Evolutionary conservation across 1,140 invertebrate species (phyloP), one percentile per base, ranked within the genome.

Genomic region (Lepidotrigona ventralis): DNA sequence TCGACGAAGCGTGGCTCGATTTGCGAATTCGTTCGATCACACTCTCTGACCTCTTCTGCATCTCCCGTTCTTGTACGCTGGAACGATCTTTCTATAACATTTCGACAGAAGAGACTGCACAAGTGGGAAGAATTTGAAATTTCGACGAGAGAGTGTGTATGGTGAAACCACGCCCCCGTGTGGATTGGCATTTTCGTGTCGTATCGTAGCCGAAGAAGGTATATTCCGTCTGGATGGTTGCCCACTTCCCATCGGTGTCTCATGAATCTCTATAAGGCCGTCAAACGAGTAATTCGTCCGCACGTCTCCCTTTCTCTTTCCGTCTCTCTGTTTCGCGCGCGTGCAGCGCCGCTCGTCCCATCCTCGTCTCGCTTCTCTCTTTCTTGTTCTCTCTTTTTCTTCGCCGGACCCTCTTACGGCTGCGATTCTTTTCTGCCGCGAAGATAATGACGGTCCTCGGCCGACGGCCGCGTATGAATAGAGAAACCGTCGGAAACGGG

Each of bases 281-380:
- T 90, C 90, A 91, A 92, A 92, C 91, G 86, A 88, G 91, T 92
- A 91, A 92, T 91, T 90, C 89, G 90, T 89, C 81, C 87, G 79
- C 77, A 51, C 74, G 51, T 83, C 77, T 90, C 85, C 83, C 54
- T 74, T 64, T 84, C 71, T 81, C 66, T 78, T 69, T 81, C 80
- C 74, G 60, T 78, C 58, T 81, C 80, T 80, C 69, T 72, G 77
- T 70, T 74, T 81, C 53, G 26, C 74, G 70, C 53, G 56, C 78
- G 51, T 58, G 58, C 63, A 70, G 54, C 51, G 54, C 53, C 73
- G 15, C 15, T 73, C 81, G 60, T 66, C 63, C 79, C 63, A 23
- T 68, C 58, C 12, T 56, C 23, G 23, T 29, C 78, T 11, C 56
- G 0, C 26, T 2, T 56, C 17, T 12, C 12, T 8, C 64, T 14